Conservation (phyloP, 1,140 invertebrate genomes). For the Drosophila watanabei region DNA sequence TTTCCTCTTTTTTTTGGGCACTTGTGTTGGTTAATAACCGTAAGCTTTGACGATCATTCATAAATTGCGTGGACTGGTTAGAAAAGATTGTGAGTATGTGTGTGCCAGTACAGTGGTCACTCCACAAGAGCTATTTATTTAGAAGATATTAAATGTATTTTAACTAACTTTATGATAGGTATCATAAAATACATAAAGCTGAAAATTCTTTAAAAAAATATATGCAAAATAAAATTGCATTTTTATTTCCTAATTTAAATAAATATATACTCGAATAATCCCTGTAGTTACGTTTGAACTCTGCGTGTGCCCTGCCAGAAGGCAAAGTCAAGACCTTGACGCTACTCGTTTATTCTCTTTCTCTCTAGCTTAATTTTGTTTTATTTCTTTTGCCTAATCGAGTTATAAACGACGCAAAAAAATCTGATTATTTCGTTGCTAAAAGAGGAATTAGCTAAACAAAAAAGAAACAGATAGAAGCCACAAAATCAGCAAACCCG, state of each 20-base stretch:
- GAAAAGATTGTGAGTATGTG: conserved; percentile 19
- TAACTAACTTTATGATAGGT: neutral
- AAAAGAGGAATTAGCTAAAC: conserved; percentile 37
- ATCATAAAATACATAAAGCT: no score
- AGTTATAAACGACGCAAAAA: conserved; percentile 53
- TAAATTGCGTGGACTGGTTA: conserved; percentile 75
- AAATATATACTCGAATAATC: neutral
- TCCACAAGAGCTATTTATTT: neutral
- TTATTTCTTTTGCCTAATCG: conserved; percentile 50
- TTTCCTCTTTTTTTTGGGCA: conserved; percentile 13
- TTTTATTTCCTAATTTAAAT: neutral
- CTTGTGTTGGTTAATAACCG: conserved; percentile 76
- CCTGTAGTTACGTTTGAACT: conserved; percentile 54
- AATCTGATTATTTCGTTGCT: conserved; percentile 37
- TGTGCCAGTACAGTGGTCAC: conserved; percentile 9
- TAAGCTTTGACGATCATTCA: conserved; percentile 77
- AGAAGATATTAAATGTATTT: neutral
- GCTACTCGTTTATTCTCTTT: conserved; percentile 36
- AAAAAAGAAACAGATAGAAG: conserved; percentile 43
- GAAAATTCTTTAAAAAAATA: neutral
- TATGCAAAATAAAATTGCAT: neutral
- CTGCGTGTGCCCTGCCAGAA: conserved; percentile 60
- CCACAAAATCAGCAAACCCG: conserved; percentile 36
- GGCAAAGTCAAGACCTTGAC: conserved; percentile 59
- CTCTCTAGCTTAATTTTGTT: conserved; percentile 12